Conservation (phyloP, 1,140 invertebrate genomes). For the Pomphorhynchus laevis region DNA sequence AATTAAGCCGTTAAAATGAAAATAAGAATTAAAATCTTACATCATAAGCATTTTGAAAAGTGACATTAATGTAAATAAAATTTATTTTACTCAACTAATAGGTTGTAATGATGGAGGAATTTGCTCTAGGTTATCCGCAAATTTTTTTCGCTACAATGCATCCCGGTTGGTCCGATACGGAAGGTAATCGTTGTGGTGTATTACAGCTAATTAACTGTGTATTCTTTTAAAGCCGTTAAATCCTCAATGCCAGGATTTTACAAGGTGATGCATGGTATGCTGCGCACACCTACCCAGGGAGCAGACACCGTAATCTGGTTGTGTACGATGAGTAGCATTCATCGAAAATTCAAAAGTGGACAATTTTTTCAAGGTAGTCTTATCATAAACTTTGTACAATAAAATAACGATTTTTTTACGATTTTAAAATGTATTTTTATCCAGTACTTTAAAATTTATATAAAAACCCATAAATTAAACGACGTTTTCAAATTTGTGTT, state of each 20-base stretch:
- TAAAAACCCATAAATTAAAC: no score
- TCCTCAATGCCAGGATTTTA: slow-evolving; percentile 22
- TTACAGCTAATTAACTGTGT: background rate
- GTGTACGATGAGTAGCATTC: slow-evolving; percentile 14
- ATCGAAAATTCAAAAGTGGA: slow-evolving; percentile 16
- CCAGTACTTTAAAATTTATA: no score
- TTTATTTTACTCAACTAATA: background rate
- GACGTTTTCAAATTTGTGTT: no score
- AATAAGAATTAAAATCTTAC: no score
- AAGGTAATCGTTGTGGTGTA: slow-evolving; percentile 12
- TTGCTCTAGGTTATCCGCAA: slow-evolving; percentile 18
- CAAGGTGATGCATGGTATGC: slow-evolving; percentile 20
- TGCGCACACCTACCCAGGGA: slow-evolving; percentile 21
- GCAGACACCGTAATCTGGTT: slow-evolving; percentile 25
- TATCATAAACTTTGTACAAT: no score
- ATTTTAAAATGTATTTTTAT: no score
- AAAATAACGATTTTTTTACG: no score
- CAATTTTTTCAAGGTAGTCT: slow-evolving; percentile 22
- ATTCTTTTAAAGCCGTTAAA: slow-evolving; percentile 15
- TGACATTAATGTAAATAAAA: no score
- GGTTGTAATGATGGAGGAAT: slow-evolving; percentile 22
- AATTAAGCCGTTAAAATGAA: no score
- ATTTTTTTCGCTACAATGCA: slow-evolving; percentile 24
- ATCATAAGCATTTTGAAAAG: no score
- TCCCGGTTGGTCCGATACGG: slow-evolving; percentile 25